Percentiles rank a stretch among this genome's conserved stretches.
Evolutionary conservation across 2,113 vertebrate genomes (phyloP).

Genomic region (Indri indri): DNA sequence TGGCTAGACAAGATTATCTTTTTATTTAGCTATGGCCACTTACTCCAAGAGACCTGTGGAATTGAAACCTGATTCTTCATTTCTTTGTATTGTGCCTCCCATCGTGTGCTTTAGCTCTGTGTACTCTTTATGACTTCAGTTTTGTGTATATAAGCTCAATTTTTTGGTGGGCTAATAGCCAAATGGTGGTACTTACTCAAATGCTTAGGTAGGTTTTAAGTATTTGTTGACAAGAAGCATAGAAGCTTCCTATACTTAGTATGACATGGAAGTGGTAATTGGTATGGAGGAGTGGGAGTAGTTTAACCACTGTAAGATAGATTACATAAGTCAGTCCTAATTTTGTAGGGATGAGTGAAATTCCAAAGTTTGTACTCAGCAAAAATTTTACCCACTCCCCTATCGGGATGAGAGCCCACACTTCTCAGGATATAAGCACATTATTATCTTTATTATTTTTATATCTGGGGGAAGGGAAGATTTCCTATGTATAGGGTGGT

Average conservation of each 20-base stretch:
- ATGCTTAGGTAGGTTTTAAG: not conserved
- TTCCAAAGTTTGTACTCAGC: not conserved
- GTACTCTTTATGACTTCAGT: conserved; percentile 25
- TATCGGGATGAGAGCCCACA: not conserved
- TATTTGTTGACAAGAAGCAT: not conserved
- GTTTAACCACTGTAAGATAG: not conserved
- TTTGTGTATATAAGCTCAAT: conserved; percentile 30
- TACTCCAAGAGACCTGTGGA: not conserved
- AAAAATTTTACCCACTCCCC: not conserved
- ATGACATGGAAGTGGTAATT: not conserved
- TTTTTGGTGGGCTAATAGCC: conserved; percentile 12
- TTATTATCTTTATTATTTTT: not conserved
- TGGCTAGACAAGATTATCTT: not conserved
- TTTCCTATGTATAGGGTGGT: not conserved
- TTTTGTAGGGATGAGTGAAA: conserved; percentile 1
- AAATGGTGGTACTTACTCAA: not conserved
- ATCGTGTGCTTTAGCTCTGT: conserved; percentile 29
- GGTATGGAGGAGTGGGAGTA: not conserved
- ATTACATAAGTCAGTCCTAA: not conserved
- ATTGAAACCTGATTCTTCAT: not conserved
- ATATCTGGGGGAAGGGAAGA: not conserved
- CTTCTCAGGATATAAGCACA: not conserved
- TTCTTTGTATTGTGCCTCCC: conserved; percentile 51
- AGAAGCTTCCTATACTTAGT: not conserved
- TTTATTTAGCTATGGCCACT: conserved; percentile 20